Evolutionary conservation across 2,797 vertebrate genomes (phyloP).

Genomic region (Gallinago nigripennis): DNA sequence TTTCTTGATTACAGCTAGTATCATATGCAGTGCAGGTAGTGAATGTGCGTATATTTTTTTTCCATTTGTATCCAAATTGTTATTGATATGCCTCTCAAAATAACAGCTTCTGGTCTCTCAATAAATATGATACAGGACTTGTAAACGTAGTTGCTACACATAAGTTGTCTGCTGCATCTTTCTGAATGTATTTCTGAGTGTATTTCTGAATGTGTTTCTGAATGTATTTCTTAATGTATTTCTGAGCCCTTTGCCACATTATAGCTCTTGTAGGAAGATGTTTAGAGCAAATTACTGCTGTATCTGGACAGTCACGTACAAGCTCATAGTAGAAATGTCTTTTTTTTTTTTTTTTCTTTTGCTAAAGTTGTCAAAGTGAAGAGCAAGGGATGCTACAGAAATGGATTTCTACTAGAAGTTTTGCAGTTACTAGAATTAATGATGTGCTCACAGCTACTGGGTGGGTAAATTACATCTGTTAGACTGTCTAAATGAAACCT

Average conservation of each 20-base stretch:
- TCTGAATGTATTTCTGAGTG: neutral
- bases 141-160: neutral
- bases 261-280: neutral
- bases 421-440: neutral
- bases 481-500: neutral
- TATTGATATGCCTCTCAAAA: slow-evolving; percentile 9
- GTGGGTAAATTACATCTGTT: neutral
- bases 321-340: neutral
- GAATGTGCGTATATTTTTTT: neutral
- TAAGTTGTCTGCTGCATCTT: neutral
- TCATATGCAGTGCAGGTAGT: neutral
- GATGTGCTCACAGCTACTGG: neutral
- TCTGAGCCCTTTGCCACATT: neutral
- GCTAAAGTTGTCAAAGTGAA: neutral
- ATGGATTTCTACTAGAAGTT: neutral
- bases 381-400: neutral
- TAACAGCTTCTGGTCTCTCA: neutral
- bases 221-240: neutral
- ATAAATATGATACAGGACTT: neutral
- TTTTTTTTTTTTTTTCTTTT: neutral
- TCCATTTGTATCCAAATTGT: neutral
- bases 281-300: neutral
- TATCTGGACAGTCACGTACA: neutral
- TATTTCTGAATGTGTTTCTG: neutral
- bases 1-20: neutral